A percentile compares a stretch with the other conserved stretches of the same genome.
Evolutionary conservation across 2,113 vertebrate genomes (phyloP).

Genomic region (Cryptotis parvus): DNA sequence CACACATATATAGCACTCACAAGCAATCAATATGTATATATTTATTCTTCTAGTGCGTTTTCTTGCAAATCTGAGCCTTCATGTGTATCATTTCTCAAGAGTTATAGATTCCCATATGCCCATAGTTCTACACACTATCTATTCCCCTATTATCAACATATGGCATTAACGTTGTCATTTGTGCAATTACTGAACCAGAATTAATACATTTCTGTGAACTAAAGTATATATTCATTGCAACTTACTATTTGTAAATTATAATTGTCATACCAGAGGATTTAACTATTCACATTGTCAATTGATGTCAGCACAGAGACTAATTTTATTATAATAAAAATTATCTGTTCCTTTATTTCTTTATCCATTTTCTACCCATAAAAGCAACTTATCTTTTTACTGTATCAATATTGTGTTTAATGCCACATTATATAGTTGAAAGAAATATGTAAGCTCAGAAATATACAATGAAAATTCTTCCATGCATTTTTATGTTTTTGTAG

Average conservation of each 20-base stretch:
- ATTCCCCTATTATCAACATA: not conserved
- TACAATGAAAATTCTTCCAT: not conserved
- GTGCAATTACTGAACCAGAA: not conserved
- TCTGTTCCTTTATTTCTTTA: not conserved
- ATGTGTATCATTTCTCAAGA: not conserved
- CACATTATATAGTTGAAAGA: not conserved
- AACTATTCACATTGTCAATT: not conserved
- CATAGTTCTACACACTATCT: not conserved
- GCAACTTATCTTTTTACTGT: not conserved
- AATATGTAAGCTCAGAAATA: not conserved
- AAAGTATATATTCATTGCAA: not conserved
- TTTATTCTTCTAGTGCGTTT: not conserved
- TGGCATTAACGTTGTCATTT: not conserved
- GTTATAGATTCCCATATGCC: not conserved
- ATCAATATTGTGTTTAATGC: not conserved
- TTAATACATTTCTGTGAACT: not conserved
- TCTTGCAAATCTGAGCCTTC: not conserved
- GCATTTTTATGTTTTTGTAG: not conserved
- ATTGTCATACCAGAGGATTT: not conserved
- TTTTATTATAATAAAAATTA: not conserved
- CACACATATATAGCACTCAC: no score
- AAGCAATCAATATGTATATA: not conserved
- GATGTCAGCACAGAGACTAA: not conserved
- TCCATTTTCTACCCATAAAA: not conserved
- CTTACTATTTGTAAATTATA: not conserved